phyloP scores from a whole-genome alignment of 2,888 invertebrate genomes.

The Temnothorax unifasciatus region DNA sequence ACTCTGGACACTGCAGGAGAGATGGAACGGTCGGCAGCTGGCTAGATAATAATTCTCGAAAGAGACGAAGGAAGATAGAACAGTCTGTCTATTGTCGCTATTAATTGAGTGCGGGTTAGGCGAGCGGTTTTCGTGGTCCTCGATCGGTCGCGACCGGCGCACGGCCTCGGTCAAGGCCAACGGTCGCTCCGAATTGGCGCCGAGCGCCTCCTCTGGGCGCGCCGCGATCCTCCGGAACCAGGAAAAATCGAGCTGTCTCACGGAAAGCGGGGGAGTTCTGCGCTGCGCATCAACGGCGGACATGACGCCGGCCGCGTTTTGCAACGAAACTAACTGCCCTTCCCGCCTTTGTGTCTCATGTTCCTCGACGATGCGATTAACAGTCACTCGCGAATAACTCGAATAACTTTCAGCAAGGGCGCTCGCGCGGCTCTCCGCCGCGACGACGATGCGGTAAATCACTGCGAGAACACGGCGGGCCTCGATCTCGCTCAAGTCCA shows the following conservation, averaged over 20 bases:
- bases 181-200: conserved; percentile 25
- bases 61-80: background rate
- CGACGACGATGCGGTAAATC: background rate
- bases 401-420: conserved; percentile 17
- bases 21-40: background rate
- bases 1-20: background rate
- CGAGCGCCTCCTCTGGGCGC: conserved; percentile 6
- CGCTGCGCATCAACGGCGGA: conserved; percentile 61
- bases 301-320: conserved; percentile 46
- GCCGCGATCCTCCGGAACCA: background rate
- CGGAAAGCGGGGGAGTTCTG: conserved; percentile 31
- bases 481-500: conserved; percentile 15
- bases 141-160: conserved; percentile 5
- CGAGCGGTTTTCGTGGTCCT: conserved; percentile 18
- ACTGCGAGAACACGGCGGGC: background rate
- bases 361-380: conserved; percentile 49
- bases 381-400: conserved; percentile 17
- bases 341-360: conserved; percentile 48
- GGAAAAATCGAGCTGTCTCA: conserved; percentile 26
- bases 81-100: conserved; percentile 25
- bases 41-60: conserved; percentile 7
- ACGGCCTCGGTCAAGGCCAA: conserved; percentile 41
- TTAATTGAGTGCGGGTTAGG: conserved; percentile 1
- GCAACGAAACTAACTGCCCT: conserved; percentile 18
- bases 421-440: background rate